Base-by-base conservation (phyloP, 2,888 invertebrate species). In the Melanostoma scalare region DNA sequence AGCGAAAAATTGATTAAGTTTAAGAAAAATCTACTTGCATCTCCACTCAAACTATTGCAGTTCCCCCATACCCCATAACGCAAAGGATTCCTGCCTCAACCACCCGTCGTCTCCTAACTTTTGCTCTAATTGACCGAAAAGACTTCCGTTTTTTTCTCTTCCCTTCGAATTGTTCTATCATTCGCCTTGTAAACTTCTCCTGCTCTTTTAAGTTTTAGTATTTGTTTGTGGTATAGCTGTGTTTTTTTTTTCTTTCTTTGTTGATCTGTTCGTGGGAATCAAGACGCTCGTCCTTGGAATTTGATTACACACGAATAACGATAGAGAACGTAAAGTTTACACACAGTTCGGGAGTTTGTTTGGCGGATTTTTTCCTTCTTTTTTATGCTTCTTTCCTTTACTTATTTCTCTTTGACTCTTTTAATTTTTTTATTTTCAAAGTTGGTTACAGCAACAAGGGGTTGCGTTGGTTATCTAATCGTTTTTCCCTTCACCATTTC, bases 211-310 rank as follows among this genome's bases (percentile, higher is more conserved):
- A 77, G 77, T 77, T 76, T 55, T 68, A 52, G 38, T 52, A 72
- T 78, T 77, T 63, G 73, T 73, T 74, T 82, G 82, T 42, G 82
- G 81, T 58, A 58, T 40, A 50, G 20, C 30, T 52, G 55, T 55
- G 35, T 30, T 9, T 58, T 42, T 35, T 68, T 38, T 56, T 48
- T 74, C 56, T 33, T 58, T 58, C 63, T 0, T 3, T 42, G 63
- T 46, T 44, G 35, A 61, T 63, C 58, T 35, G 48, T n/a, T 58
- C 30, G 52, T 56, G 38, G 68, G 63, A 77, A 82, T 65, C 69
- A 82, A 78, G 61, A 60, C 82, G 65, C 68, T 63, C 78, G 82
- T 82, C 82, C 82, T 82, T 82, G 82, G 82, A 69, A 78, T 82
- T 78, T 82, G 73, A 77, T 77, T 78, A 82, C 73, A 82, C 58